These are phyloP conservation scores for Drosophila birchii DNA, from an alignment of 2,888 invertebrate genomes.

Conservation along the genomic window DNA sequence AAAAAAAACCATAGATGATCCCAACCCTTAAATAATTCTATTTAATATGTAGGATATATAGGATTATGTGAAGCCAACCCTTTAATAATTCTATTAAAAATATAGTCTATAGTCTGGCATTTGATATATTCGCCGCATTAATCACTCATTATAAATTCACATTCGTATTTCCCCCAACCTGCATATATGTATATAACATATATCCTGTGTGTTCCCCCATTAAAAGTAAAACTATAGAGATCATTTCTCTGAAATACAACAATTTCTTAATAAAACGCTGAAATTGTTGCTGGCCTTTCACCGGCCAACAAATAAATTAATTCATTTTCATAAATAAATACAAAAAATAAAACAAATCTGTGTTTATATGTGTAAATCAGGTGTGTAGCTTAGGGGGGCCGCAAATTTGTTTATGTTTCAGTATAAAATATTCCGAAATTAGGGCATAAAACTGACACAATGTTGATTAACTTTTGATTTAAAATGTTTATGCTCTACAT, in stretches of 20 bases:
- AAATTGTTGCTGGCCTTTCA: conserved; percentile 31
- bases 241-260: conserved; percentile 18
- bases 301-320: conserved; percentile 37
- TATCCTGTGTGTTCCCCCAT: conserved; percentile 9
- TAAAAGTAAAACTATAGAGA: conserved; percentile 17
- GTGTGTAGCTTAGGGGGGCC: conserved; percentile 16
- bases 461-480: conserved; percentile 24
- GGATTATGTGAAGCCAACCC: background rate
- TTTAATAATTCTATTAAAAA: background rate
- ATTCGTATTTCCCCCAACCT: background rate
- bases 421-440: conserved; percentile 16
- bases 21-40: background rate
- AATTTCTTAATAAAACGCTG: conserved; percentile 27
- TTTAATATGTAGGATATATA: background rate
- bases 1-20: background rate
- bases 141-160: conserved; percentile 1
- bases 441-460: conserved; percentile 19
- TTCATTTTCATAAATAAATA: conserved; percentile 32
- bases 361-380: conserved; percentile 28
- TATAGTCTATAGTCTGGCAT: background rate
- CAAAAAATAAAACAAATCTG: background rate
- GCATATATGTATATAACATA: background rate
- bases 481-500: background rate
- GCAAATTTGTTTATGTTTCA: conserved; percentile 21
- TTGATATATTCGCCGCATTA: conserved; percentile 7